phyloP scores from a whole-genome alignment of 2,113 vertebrate species.

The Phasianus colchicus region DNA sequence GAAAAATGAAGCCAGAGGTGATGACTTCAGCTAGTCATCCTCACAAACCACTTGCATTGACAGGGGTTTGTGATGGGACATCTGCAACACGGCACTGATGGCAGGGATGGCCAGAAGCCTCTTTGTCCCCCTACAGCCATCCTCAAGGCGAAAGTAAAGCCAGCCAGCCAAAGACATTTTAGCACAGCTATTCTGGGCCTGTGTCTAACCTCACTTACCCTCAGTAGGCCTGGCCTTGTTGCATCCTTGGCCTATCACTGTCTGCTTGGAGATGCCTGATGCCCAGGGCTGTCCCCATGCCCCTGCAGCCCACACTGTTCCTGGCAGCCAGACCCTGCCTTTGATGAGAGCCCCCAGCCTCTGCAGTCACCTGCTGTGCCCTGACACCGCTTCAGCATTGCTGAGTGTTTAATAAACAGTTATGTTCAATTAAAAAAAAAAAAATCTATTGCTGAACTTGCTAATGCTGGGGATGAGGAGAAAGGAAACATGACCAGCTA shows the following conservation, averaged over 20 bases:
- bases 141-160: not conserved
- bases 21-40: not conserved
- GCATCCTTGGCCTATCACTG: not conserved
- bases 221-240: rapidly evolving
- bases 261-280: not conserved
- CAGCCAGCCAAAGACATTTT: not conserved
- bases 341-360: rapidly evolving
- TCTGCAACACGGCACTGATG: not conserved
- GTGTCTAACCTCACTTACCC: rapidly evolving
- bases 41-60: not conserved
- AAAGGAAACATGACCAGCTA: not conserved
- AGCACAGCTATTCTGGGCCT: not conserved
- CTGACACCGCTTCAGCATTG: not conserved
- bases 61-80: not conserved
- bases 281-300: not conserved
- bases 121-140: not conserved
- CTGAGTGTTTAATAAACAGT: not conserved
- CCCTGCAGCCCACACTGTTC: not conserved
- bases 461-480: not conserved
- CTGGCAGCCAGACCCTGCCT: not conserved
- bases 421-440: too few relatives aligned
- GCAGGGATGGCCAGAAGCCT: rapidly evolving
- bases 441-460: not conserved
- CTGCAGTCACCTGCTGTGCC: too few relatives aligned
- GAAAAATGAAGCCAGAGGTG: not conserved